A percentile compares a stretch with the other conserved stretches of the same genome.
Evolutionary conservation across 2,888 invertebrate genomes (phyloP).

Genomic region (Oscheius sp.): DNA sequence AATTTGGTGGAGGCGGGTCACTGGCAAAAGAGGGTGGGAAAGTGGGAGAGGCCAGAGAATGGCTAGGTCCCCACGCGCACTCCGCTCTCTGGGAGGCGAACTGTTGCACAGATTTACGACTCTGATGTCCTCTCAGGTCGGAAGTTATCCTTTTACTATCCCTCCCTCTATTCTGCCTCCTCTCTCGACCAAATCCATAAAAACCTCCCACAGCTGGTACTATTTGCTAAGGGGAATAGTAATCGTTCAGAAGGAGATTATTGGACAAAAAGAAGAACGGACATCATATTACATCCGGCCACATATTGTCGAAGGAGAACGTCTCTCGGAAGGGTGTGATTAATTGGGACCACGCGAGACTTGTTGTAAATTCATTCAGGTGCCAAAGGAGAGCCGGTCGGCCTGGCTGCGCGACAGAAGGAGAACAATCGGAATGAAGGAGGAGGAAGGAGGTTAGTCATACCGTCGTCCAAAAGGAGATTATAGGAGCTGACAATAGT

Average conservation of each 20-base stretch:
- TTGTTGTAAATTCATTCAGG: conserved; percentile 25
- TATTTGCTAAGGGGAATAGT: not conserved
- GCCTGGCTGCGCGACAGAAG: not conserved
- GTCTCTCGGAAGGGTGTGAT: conserved; percentile 6
- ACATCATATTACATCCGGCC: conserved; percentile 27
- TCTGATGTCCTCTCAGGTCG: conserved; percentile 2
- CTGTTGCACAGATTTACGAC: conserved; percentile 19
- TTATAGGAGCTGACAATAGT: too few relatives aligned
- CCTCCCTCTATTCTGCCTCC: too few relatives aligned
- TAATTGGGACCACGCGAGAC: conserved; percentile 26
- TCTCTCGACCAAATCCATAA: too few relatives aligned
- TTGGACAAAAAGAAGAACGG: conserved; percentile 21
- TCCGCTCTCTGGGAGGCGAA: not conserved
- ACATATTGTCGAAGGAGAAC: not conserved
- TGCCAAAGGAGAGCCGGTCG: not conserved
- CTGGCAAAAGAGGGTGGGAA: conserved; percentile 4
- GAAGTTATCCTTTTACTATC: too few relatives aligned
- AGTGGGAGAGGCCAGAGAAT: conserved; percentile 16
- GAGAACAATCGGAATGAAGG: not conserved
- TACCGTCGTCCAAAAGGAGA: not conserved
- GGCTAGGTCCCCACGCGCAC: not conserved
- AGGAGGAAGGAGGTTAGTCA: not conserved
- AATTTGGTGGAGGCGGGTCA: conserved; percentile 21
- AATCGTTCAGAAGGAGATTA: not conserved
- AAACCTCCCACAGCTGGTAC: not conserved